phyloP scores from a whole-genome alignment of 2,888 invertebrate genomes.

The Diaprepes abbreviatus region DNA sequence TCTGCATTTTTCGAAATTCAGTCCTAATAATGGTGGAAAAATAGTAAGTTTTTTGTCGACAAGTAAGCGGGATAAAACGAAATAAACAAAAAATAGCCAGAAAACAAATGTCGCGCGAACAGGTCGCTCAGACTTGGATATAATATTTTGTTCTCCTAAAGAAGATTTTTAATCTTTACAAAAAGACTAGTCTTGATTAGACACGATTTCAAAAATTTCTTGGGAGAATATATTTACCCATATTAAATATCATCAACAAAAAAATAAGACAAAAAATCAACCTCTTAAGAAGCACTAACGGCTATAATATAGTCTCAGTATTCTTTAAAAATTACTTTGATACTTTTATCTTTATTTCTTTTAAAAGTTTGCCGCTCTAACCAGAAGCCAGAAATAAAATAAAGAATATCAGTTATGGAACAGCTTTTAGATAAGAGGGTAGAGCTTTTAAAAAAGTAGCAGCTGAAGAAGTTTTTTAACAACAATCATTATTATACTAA shows the following conservation, averaged over 20 bases:
- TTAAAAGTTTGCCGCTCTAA: constrained; percentile 19
- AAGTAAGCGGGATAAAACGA: no score
- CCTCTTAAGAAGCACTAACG: constrained; percentile 34
- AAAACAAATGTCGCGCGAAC: no score
- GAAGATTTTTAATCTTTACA: no score
- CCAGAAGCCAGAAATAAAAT: constrained; percentile 27
- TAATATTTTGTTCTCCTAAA: no score
- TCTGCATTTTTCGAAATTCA: no score
- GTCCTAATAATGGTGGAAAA: no score
- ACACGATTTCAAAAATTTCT: not conserved
- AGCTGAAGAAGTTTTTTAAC: not conserved
- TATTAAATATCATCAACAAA: not conserved
- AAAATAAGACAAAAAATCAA: constrained; percentile 12
- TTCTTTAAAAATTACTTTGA: constrained; percentile 20
- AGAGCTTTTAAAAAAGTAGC: not conserved
- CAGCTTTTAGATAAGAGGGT: constrained; percentile 22
- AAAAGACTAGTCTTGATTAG: no score
- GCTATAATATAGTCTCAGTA: constrained; percentile 31
- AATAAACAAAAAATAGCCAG: no score
- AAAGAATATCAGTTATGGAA: not conserved
- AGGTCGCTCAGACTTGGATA: no score
- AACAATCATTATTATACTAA: no score
- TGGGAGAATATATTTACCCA: not conserved
- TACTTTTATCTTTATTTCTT: constrained; percentile 35
- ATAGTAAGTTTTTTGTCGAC: no score